Evolutionary conservation across 1,140 invertebrate species (phyloP), one percentile per base, ranked within the genome.

Genomic region (Drosophila funebris): DNA sequence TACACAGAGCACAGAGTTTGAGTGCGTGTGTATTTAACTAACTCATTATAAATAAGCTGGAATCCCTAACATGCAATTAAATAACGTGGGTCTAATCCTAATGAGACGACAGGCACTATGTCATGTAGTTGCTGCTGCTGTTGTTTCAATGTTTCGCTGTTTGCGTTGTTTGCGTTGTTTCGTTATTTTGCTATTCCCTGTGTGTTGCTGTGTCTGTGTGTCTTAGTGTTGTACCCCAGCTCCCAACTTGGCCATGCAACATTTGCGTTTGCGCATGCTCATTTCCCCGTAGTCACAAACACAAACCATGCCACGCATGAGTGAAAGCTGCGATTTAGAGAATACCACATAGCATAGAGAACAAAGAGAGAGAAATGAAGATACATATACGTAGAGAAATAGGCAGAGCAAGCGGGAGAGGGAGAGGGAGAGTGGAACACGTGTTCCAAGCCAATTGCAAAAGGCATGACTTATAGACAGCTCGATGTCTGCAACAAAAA

Each of bases 21-120:
- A 67, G 78, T 68, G 78, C 67, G 78, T 88, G 78, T 88, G 83
- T 87, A 78, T 87, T 87, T 87, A 76, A 87, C 83, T 88, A 87
- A 88, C 83, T 87, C 83, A 87, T 87, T 87, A 87, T 83, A 88
- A 83, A 76, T 78, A 77, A 85, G 81, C 74, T 76, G 83, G 83
- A 87, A 87, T 87, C 83, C 76, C 83, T 83, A 88, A 87, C 83
- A 87, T 87, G 83, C 78, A 87, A 87, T 87, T 87, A 87, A 87
- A 87, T 87, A 87, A 83, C 83, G 83, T 87, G 83, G 83, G 83
- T 87, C 78, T 87, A 88, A 87, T 87, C 83, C 82, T 87, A 87
- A 87, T 87, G 83, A 87, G 83, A 88, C 83, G 83, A 87, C 83
- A 88, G 82, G 63, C 83, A 87, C 83, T 87, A 88, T 82, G 83